These are phyloP conservation scores for Philonicus albiceps DNA, from an alignment of 2,888 invertebrate species.

Conservation along the genomic window DNA sequence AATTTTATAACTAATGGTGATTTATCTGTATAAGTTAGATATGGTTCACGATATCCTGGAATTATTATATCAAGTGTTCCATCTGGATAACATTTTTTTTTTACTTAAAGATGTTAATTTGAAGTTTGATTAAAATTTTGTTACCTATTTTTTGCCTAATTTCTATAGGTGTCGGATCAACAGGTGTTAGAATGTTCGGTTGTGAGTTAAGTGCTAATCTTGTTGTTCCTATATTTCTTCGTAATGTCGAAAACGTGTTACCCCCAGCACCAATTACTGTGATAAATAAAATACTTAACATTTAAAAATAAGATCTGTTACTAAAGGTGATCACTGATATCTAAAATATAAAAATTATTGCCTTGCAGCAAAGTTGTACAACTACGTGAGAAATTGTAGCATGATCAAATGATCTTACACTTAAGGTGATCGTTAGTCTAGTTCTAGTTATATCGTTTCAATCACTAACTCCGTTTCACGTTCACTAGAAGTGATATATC, in stretches of 20 bases:
- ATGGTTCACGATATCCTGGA: slow-evolving; percentile 69
- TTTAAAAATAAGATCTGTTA: not conserved
- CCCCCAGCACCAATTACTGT: slow-evolving; percentile 73
- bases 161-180: slow-evolving; percentile 73
- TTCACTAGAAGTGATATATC: not conserved
- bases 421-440: not conserved
- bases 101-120: not conserved
- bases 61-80: slow-evolving; percentile 70
- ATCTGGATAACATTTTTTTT: slow-evolving; percentile 61
- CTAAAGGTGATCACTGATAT: not conserved
- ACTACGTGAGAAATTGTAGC: not conserved
- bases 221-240: slow-evolving; percentile 68
- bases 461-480: not conserved
- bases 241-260: slow-evolving; percentile 75
- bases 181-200: slow-evolving; percentile 67
- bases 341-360: not conserved
- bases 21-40: slow-evolving; percentile 69
- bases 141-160: slow-evolving; percentile 69
- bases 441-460: not conserved
- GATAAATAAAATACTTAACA: not conserved
- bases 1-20: slow-evolving; percentile 70
- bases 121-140: not conserved
- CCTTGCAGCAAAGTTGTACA: not conserved
- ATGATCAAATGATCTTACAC: not conserved
- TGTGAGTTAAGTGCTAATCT: slow-evolving; percentile 69